phyloP scores from a whole-genome alignment of 2,888 invertebrate genomes.

The Liopterus haemorrhoidalis region DNA sequence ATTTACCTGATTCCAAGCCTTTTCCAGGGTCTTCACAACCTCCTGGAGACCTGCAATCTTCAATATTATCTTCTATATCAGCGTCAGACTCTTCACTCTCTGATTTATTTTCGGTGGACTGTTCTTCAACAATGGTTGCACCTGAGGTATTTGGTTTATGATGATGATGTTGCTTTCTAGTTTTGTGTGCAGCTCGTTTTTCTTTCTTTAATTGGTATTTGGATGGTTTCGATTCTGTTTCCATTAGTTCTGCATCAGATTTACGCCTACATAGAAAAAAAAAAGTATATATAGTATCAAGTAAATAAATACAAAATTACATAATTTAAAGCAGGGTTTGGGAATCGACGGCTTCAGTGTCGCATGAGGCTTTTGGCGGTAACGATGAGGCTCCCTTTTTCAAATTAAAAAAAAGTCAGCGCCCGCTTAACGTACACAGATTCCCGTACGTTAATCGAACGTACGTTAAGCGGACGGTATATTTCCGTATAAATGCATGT shows the following conservation, averaged over 20 bases:
- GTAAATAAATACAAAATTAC: no score
- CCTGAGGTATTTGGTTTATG: slow-evolving; percentile 32
- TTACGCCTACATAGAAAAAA: no score
- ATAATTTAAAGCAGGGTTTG: no score
- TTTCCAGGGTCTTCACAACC: slow-evolving; percentile 30
- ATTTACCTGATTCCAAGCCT: slow-evolving; percentile 61
- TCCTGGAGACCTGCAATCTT: slow-evolving; percentile 47
- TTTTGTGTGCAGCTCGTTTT: slow-evolving; percentile 53
- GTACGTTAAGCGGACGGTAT: no score
- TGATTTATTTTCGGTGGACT: slow-evolving; percentile 50
- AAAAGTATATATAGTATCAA: no score
- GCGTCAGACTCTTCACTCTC: slow-evolving; percentile 71
- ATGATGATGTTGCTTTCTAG: slow-evolving; percentile 48
- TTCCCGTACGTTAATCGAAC: no score
- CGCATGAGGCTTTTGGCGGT: no score
- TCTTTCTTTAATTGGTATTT: slow-evolving; percentile 65
- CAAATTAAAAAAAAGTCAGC: no score
- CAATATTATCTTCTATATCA: slow-evolving; percentile 73
- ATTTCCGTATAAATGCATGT: no score
- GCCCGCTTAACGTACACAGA: no score
- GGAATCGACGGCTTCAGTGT: no score
- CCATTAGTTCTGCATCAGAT: slow-evolving; percentile 39
- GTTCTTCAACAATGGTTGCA: slow-evolving; percentile 11
- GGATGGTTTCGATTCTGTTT: slow-evolving; percentile 54
- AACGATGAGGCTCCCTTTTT: no score